Conservation (phyloP, 2,888 invertebrate species). For the Troides aeacus region DNA sequence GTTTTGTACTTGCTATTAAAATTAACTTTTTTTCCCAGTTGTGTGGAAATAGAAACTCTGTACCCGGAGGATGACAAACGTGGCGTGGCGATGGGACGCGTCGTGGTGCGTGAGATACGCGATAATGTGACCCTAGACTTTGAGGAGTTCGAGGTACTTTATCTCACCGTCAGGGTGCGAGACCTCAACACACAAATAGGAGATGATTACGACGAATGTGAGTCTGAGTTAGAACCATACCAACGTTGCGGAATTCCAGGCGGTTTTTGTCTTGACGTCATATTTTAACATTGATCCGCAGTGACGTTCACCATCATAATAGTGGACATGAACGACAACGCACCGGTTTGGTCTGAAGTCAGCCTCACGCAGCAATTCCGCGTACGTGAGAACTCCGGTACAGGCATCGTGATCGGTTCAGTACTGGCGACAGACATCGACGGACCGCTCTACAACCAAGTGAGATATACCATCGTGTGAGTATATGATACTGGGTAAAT, state of each 20-base stretch:
- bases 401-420: constrained; percentile 75
- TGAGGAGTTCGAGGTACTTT: constrained; percentile 81
- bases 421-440: constrained; percentile 82
- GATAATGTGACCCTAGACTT: constrained; percentile 75
- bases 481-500: constrained; percentile 35
- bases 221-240: constrained; percentile 23
- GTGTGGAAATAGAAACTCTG: constrained; percentile 63
- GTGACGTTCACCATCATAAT: constrained; percentile 80
- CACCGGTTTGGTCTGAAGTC: constrained; percentile 75
- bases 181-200: constrained; percentile 75
- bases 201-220: constrained; percentile 73
- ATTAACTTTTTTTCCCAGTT: constrained; percentile 47
- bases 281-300: constrained; percentile 39
- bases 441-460: constrained; percentile 79
- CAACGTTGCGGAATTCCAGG: too few relatives aligned
- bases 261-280: too few relatives aligned
- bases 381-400: constrained; percentile 77
- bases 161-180: constrained; percentile 72
- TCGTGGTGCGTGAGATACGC: constrained; percentile 62
- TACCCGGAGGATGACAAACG: constrained; percentile 48
- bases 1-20: too few relatives aligned
- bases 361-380: constrained; percentile 60
- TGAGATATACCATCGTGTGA: constrained; percentile 79
- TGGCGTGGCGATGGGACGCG: constrained; percentile 57
- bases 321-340: constrained; percentile 82